These are phyloP conservation scores for Clarias platycephalus DNA, from an alignment of 2,797 vertebrate species.

Conservation along the genomic window DNA sequence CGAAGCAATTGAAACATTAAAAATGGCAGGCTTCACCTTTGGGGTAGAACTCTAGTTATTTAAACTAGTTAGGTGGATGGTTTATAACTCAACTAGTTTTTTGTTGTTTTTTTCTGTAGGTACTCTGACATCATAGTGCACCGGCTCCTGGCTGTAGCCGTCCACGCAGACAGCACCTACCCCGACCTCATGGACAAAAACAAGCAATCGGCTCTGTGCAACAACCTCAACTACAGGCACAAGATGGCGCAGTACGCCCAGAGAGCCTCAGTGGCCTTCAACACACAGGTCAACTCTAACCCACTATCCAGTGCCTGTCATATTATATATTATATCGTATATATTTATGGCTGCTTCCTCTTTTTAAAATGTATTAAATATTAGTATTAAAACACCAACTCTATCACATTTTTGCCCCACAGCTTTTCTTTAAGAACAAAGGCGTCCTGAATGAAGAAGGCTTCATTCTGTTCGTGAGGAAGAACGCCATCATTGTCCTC, in stretches of 20 bases:
- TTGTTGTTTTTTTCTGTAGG: constrained; percentile 62
- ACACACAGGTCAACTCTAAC: constrained; percentile 83
- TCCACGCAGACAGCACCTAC: constrained; percentile 89
- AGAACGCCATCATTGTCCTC: constrained; percentile 96
- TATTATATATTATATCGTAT: no score
- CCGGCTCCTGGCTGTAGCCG: constrained; percentile 88
- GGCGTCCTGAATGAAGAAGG: constrained; percentile 92
- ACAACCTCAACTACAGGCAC: constrained; percentile 96
- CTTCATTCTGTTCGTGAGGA: constrained; percentile 91
- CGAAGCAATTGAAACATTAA: background rate
- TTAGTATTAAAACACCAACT: background rate
- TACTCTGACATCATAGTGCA: constrained; percentile 96
- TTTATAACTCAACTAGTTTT: background rate
- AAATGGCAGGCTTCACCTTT: background rate
- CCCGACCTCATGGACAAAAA: constrained; percentile 94
- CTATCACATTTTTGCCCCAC: constrained; percentile 46
- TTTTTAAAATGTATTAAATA: background rate
- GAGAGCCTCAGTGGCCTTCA: constrained; percentile 91
- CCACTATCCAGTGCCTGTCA: background rate
- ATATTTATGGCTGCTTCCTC: background rate
- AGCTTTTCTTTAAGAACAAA: constrained; percentile 95
- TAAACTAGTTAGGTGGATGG: background rate
- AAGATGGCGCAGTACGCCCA: constrained; percentile 99
- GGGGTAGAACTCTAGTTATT: background rate
- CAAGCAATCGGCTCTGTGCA: constrained; percentile 87